phyloP scores from a whole-genome alignment of 2,888 invertebrate species.

The Sarcophaga variegata region DNA sequence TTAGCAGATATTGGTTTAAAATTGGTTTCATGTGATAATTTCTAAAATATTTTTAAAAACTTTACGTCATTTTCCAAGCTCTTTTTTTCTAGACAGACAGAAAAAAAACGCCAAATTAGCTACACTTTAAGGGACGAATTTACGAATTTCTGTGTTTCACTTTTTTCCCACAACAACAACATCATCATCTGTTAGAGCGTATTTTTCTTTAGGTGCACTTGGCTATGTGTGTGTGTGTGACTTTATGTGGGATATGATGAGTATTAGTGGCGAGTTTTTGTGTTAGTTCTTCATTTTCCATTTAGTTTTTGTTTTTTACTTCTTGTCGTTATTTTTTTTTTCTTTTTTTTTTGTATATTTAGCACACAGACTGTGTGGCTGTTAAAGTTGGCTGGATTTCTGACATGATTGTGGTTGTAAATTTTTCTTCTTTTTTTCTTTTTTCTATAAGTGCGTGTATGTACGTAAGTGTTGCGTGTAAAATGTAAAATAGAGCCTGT shows the following conservation, averaged over 20 bases:
- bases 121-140: conserved; percentile 33
- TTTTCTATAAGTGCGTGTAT: no score
- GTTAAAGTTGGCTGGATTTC: conserved; percentile 70
- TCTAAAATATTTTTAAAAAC: neutral
- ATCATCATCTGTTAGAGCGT: neutral
- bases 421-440: no score
- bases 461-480: no score
- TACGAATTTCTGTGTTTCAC: conserved; percentile 29
- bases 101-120: conserved; percentile 44
- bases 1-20: no score
- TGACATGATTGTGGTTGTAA: conserved; percentile 71
- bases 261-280: conserved; percentile 61
- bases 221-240: conserved; percentile 11
- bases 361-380: conserved; percentile 69
- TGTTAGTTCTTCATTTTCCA: conserved; percentile 42
- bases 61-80: neutral
- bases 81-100: neutral
- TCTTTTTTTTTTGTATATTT: conserved; percentile 57
- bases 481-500: no score
- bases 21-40: neutral
- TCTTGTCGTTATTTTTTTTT: conserved; percentile 22
- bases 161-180: conserved; percentile 26
- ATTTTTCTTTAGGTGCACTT: conserved; percentile 24
- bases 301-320: conserved; percentile 31
- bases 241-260: conserved; percentile 61